Percentiles rank a stretch among this genome's conserved stretches.
These are phyloP conservation scores for Nasonia longicornis DNA, from an alignment of 1,140 invertebrate species.

Conservation along the genomic window DNA sequence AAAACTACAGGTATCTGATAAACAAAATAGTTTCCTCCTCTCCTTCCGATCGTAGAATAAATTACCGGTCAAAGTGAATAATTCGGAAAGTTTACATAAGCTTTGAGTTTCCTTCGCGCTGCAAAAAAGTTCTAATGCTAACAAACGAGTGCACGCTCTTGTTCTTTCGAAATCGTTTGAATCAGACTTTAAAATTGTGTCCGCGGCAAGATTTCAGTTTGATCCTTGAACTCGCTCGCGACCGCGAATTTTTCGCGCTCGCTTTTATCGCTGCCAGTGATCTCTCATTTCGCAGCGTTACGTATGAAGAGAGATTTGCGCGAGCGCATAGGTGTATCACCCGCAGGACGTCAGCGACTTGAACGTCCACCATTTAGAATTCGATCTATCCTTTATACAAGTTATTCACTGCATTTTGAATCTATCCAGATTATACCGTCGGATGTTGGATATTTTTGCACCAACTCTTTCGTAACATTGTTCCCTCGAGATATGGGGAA, in stretches of 20 bases:
- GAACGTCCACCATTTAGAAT: not conserved
- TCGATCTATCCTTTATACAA: not conserved
- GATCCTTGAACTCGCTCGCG: conserved; percentile 21
- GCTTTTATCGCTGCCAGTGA: not conserved
- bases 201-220: not conserved
- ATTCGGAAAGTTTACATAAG: not conserved
- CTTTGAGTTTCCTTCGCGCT: not conserved
- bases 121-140: not conserved
- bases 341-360: not conserved
- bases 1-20: not conserved
- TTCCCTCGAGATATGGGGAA: no score
- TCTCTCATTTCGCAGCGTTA: not conserved
- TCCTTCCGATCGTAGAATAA: not conserved
- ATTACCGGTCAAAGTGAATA: not conserved
- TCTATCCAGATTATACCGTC: not conserved
- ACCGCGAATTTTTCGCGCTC: conserved; percentile 1
- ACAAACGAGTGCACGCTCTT: not conserved
- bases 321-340: conserved; percentile 4
- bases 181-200: conserved; percentile 12
- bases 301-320: conserved; percentile 6
- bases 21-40: not conserved
- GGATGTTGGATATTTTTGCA: not conserved
- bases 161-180: conserved; percentile 2
- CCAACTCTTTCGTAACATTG: not conserved
- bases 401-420: not conserved